These are phyloP conservation scores for Basileuterus tristriatus DNA, from an alignment of 2,797 vertebrate species.

Conservation along the genomic window DNA sequence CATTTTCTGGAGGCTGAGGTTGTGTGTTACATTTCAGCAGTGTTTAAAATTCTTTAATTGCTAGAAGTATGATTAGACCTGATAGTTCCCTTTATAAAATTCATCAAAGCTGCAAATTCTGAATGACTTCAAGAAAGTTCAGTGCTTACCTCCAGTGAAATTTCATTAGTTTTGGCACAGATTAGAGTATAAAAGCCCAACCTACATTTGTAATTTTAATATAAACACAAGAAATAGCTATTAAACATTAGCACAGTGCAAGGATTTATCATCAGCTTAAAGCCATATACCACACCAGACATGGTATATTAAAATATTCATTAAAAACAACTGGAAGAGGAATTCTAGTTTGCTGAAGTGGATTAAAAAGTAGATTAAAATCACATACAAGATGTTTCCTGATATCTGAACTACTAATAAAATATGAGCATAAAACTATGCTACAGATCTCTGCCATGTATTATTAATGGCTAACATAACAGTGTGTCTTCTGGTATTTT, in stretches of 20 bases:
- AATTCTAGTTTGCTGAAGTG: neutral
- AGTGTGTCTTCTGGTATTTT: neutral
- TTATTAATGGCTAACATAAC: neutral
- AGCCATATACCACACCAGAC: neutral
- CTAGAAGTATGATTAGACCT: neutral
- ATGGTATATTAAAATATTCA: neutral
- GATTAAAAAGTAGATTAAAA: neutral
- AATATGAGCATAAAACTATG: neutral
- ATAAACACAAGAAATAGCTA: neutral
- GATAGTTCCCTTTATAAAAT: conserved; percentile 24
- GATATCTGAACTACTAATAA: neutral
- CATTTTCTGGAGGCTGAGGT: conserved; percentile 19
- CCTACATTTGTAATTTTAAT: neutral
- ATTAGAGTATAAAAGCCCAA: neutral
- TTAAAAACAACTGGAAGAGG: neutral
- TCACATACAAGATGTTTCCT: neutral
- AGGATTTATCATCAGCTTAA: neutral
- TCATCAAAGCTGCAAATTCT: conserved; percentile 37
- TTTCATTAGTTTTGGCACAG: neutral
- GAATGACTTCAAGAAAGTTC: neutral
- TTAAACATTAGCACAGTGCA: neutral
- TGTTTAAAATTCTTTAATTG: conserved; percentile 18
- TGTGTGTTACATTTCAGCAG: neutral
- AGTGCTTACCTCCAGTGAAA: neutral
- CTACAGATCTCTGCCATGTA: neutral